These are phyloP conservation scores for Epizoanthus ramosus DNA, from an alignment of 92 coral and sea anemone genomes.

Conservation along the genomic window DNA sequence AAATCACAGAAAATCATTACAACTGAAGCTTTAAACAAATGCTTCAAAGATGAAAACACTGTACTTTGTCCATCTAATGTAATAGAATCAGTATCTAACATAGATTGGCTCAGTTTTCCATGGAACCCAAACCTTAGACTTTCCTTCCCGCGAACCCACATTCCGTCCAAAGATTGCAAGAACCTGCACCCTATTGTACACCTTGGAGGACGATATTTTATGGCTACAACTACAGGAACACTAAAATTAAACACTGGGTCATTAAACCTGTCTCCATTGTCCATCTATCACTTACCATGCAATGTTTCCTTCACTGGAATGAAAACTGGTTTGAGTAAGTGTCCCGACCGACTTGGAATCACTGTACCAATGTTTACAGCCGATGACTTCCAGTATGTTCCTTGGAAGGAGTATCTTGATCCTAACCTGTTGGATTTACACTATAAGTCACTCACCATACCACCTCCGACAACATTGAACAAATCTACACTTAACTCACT, in stretches of 20 bases:
- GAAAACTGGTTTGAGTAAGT: conserved; percentile 32
- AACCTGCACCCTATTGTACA: conserved; percentile 36
- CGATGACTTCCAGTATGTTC: conserved; percentile 24
- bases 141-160: conserved; percentile 35
- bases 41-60: conserved; percentile 20
- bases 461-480: conserved; percentile 27
- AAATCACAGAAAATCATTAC: conserved; percentile 14
- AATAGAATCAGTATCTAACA: conserved; percentile 20
- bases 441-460: conserved; percentile 1
- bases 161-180: conserved; percentile 23
- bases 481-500: conserved; percentile 15
- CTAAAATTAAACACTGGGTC: conserved; percentile 26
- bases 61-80: conserved; percentile 38
- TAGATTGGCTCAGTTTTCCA: conserved; percentile 53
- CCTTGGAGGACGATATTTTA: conserved; percentile 50
- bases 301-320: conserved; percentile 32
- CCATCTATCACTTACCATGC: conserved; percentile 56
- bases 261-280: conserved; percentile 18
- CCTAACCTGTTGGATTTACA: not conserved
- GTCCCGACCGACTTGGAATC: conserved; percentile 31
- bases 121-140: conserved; percentile 35
- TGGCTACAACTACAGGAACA: conserved; percentile 40
- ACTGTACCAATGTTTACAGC: conserved; percentile 33
- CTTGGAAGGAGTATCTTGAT: conserved; percentile 22
- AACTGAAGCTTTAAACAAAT: conserved; percentile 2